phyloP scores from a whole-genome alignment of 2,113 vertebrate species.

The Verasper variegatus region DNA sequence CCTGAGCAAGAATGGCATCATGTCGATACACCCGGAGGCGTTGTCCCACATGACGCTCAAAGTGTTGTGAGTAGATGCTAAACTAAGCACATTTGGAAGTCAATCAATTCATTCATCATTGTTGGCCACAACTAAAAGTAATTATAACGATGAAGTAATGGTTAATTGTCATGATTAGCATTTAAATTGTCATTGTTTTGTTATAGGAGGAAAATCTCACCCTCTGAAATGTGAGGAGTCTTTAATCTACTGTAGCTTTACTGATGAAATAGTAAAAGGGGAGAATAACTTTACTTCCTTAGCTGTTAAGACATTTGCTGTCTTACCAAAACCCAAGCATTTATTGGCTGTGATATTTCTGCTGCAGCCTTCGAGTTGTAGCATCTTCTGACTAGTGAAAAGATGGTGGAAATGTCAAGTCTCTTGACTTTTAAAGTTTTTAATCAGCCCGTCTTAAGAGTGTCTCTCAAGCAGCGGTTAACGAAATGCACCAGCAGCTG shows the following conservation, averaged over 20 bases:
- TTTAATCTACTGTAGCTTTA: not conserved
- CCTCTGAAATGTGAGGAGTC: not conserved
- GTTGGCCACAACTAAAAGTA: not conserved
- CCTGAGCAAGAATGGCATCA: conserved; percentile 94
- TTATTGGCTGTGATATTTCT: not conserved
- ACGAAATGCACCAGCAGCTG: conserved; percentile 33
- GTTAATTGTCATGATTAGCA: not conserved
- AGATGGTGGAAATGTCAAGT: conserved; percentile 4
- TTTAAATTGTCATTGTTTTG: not conserved
- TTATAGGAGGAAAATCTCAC: not conserved
- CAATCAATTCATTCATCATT: not conserved
- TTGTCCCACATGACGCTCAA: conserved; percentile 93
- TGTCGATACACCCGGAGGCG: conserved; percentile 94
- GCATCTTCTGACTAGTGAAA: not conserved
- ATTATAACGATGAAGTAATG: not conserved
- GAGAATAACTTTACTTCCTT: too few relatives aligned
- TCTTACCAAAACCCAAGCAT: not conserved
- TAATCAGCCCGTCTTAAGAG: conserved; percentile 16
- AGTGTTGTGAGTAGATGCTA: conserved; percentile 87
- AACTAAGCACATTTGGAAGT: conserved; percentile 9
- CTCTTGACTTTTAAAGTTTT: conserved; percentile 19
- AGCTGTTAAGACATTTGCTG: too few relatives aligned
- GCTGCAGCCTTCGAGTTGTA: not conserved
- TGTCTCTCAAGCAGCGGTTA: conserved; percentile 10
- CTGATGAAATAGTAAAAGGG: not conserved